phyloP scores from a whole-genome alignment of 1,140 invertebrate genomes.

The Tribolium madens region DNA sequence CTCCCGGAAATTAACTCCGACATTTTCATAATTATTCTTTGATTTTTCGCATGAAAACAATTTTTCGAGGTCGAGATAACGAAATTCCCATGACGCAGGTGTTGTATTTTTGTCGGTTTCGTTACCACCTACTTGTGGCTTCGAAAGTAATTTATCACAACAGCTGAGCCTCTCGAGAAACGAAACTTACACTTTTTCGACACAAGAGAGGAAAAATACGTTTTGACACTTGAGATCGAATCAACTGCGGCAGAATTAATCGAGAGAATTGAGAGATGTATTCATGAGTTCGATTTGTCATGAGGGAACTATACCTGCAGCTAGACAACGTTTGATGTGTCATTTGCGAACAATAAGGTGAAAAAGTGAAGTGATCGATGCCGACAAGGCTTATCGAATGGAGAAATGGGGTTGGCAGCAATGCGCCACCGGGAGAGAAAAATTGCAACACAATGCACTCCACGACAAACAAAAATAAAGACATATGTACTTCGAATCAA shows the following conservation, averaged over 20 bases:
- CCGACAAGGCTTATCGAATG: neutral
- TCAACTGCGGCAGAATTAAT: slow-evolving; percentile 2
- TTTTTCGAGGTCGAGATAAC: neutral
- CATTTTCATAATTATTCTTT: neutral
- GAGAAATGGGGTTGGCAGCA: too few relatives aligned
- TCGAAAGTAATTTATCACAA: slow-evolving; percentile 29
- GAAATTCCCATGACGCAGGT: slow-evolving; percentile 15
- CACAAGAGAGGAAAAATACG: neutral
- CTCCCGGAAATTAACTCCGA: slow-evolving; percentile 15
- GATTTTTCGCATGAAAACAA: too few relatives aligned
- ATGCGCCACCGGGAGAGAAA: too few relatives aligned
- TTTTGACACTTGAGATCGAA: slow-evolving; percentile 2
- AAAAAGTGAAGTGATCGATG: neutral
- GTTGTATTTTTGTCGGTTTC: slow-evolving; percentile 23
- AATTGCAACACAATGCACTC: too few relatives aligned
- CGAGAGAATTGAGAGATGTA: neutral
- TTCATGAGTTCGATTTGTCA: neutral
- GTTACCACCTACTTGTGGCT: slow-evolving; percentile 30
- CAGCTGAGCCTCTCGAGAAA: slow-evolving; percentile 22
- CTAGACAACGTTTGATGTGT: neutral
- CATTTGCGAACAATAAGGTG: neutral
- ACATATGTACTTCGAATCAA: too few relatives aligned
- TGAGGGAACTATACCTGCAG: neutral
- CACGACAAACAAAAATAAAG: too few relatives aligned
- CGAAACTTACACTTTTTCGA: slow-evolving; percentile 4